Evolutionary conservation across 1,140 invertebrate genomes (phyloP).

Genomic region (Augochlora pura): DNA sequence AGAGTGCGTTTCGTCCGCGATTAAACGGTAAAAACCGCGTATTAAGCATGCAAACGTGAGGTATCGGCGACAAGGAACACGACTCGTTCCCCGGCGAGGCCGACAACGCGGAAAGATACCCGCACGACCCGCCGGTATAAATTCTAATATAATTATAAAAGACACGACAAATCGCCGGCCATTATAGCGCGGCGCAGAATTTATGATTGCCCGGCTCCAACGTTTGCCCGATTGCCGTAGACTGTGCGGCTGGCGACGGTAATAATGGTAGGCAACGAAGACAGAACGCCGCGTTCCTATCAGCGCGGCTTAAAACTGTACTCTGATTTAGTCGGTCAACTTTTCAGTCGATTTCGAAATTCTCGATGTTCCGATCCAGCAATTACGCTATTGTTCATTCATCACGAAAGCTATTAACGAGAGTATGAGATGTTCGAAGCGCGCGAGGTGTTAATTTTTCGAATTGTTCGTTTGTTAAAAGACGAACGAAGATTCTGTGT

Average conservation of each 20-base stretch:
- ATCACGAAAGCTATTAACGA: too few species aligned
- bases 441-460: too few species aligned
- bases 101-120: constrained; percentile 2
- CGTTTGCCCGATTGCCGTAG: constrained; percentile 6
- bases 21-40: too few species aligned
- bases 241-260: constrained; percentile 5
- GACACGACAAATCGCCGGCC: constrained; percentile 38
- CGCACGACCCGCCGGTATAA: constrained; percentile 20
- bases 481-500: too few species aligned
- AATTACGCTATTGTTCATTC: too few species aligned
- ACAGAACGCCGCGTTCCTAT: background rate
- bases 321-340: too few species aligned
- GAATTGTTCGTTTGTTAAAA: too few species aligned
- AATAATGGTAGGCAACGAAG: constrained; percentile 14
- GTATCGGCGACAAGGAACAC: background rate
- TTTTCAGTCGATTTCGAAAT: too few species aligned
- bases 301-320: background rate
- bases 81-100: constrained; percentile 15
- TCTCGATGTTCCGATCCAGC: too few species aligned
- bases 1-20: too few species aligned
- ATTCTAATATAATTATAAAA: constrained; percentile 48
- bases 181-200: constrained; percentile 9
- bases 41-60: background rate
- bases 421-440: too few species aligned
- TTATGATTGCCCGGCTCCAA: constrained; percentile 9